Evolutionary conservation across 2,113 vertebrate genomes (phyloP), one percentile per base, ranked within the genome.

Genomic region (Rattus norvegicus): DNA sequence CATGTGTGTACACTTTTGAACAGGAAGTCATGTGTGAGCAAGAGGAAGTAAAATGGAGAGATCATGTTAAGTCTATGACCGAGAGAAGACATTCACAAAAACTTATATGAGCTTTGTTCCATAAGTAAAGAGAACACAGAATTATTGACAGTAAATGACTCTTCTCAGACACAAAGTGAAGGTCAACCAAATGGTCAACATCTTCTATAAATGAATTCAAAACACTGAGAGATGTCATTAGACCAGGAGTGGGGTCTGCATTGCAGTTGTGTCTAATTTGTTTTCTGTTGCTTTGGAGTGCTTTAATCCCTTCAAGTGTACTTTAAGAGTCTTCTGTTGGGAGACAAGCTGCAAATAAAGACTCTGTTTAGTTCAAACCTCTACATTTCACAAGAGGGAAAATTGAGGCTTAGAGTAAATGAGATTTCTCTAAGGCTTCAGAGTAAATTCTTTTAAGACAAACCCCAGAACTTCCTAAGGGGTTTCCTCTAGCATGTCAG

Each of bases 261-360:
- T 39, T 89, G 59, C 73, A 92, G 54, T 95, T 83, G 93, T 39
- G 54, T 56, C 54, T 95, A 70, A 77, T 36, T 61, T 95, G 39
- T 69, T 95, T 83, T 47, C 65, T 69, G 63, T 49, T 86, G 85
- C 76, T 96, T 86, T 92, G 0, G 4, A 33, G 75, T 93, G 16
- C 85, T 77, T 90, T 90, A 92, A 93, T 96, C 80, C 92, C 81
- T 90, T 87, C 47, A 90, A 95, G 72, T 96, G 43, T 86, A 90
- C 84, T 86, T 77, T 92, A 97, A 95, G 69, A 90, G 80, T 47
- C 39, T 70, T 24, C 83, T 75, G 33, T 95, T 70, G 56, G 22
- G 24, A 92, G 91, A 52, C 88, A 80, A 59, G 33, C 88, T 95
- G 54, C 49, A 91, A 75, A 80, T 90, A 69, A 81, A 92, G 88